A percentile compares a stretch with the other conserved stretches of the same genome.
These are phyloP conservation scores for Micronycteris hirsuta DNA, from an alignment of 2,113 vertebrate genomes.

Conservation along the genomic window DNA sequence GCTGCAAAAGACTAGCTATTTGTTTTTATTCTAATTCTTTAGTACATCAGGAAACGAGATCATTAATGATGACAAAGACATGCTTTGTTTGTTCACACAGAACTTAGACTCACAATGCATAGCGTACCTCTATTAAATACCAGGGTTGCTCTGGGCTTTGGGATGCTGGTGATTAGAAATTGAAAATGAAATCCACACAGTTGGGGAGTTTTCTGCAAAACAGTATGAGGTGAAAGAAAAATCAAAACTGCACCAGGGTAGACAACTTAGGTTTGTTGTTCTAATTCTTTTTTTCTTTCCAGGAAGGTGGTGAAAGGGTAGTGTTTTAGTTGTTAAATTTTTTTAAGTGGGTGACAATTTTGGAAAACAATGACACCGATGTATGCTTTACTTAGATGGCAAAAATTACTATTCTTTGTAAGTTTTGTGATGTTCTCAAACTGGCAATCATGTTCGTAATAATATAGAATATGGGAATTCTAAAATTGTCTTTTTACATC, in stretches of 20 bases:
- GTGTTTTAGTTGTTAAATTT: not conserved
- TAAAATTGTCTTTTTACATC: not conserved
- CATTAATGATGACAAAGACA: slow-evolving; percentile 68
- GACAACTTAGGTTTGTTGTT: not conserved
- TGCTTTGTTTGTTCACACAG: slow-evolving; percentile 60
- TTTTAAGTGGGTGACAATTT: not conserved
- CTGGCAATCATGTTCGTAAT: not conserved
- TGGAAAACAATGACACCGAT: not conserved
- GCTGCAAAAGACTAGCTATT: slow-evolving; percentile 63
- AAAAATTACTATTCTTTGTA: not conserved
- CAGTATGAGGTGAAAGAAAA: not conserved
- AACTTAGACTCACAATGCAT: not conserved
- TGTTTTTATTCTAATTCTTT: slow-evolving; percentile 73
- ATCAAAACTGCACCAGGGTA: not conserved
- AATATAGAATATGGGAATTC: not conserved
- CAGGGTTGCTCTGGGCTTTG: slow-evolving; percentile 25
- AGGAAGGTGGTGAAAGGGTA: not conserved
- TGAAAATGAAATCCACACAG: slow-evolving; percentile 46
- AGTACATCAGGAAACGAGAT: slow-evolving; percentile 61
- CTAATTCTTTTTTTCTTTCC: not conserved
- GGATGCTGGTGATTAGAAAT: not conserved
- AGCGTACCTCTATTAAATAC: slow-evolving; percentile 11
- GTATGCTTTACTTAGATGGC: not conserved
- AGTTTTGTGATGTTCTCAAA: not conserved
- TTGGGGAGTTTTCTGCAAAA: slow-evolving; percentile 1